Conservation (phyloP, 2,797 vertebrate species). For the Helarctos malayanus region DNA sequence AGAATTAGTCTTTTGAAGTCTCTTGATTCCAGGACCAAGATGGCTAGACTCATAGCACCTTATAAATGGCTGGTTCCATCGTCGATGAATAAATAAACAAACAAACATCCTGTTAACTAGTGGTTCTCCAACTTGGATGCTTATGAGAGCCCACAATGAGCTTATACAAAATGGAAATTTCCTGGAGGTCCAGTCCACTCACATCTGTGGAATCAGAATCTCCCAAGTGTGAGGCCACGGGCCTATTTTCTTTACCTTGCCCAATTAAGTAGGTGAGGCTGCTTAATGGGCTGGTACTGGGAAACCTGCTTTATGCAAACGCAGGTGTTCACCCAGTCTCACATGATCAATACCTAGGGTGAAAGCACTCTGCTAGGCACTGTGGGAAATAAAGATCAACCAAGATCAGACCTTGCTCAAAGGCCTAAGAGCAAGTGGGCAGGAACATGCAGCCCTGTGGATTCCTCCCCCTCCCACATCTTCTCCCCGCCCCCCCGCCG, state of each 20-base stretch:
- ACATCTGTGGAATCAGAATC: not conserved
- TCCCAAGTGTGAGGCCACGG: not conserved
- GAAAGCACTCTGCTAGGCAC: not conserved
- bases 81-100: not conserved
- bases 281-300: not conserved
- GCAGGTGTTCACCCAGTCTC: not conserved
- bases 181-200: not conserved
- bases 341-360: not conserved
- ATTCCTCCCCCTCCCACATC: not conserved
- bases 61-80: not conserved
- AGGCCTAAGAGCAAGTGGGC: not conserved
- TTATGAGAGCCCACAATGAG: not conserved
- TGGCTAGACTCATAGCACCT: not conserved
- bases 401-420: not conserved
- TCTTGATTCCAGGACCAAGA: not conserved
- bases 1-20: not conserved
- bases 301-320: not conserved
- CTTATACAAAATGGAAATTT: not conserved
- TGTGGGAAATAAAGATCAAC: not conserved
- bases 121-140: not conserved
- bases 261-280: not conserved
- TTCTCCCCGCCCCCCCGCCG: not conserved
- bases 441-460: not conserved
- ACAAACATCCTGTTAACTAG: not conserved
- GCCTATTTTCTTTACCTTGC: not conserved